Conservation (phyloP, 2,113 vertebrate genomes). For the Oenanthe oenanthe region DNA sequence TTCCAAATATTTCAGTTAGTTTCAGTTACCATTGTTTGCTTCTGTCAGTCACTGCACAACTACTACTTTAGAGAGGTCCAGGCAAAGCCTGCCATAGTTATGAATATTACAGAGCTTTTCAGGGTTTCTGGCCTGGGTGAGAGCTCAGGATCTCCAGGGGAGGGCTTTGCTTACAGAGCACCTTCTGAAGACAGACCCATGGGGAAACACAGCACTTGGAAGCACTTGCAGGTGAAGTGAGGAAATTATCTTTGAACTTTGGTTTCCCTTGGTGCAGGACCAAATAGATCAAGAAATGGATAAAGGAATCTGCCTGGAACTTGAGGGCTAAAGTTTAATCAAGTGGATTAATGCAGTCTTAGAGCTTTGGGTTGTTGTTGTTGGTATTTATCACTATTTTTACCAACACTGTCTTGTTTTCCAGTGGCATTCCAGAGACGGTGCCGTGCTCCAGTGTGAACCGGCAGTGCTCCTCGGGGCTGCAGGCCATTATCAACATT, state of each 20-base stretch:
- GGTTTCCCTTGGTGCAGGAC: not conserved
- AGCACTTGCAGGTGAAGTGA: not conserved
- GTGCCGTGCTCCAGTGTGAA: conserved; percentile 87
- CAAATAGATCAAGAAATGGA: not conserved
- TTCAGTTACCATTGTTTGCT: not conserved
- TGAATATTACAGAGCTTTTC: not conserved
- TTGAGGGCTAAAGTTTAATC: not conserved
- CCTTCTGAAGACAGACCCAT: not conserved
- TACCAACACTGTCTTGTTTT: not conserved
- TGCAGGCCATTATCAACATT: conserved; percentile 90
- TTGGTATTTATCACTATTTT: not conserved
- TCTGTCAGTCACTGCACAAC: not conserved
- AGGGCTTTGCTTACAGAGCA: not conserved
- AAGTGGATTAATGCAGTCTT: not conserved
- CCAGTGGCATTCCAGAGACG: conserved; percentile 87
- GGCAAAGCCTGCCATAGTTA: not conserved
- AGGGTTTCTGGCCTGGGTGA: not conserved
- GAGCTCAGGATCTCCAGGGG: fast-evolving
- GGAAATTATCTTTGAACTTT: not conserved
- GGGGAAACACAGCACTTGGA: not conserved
- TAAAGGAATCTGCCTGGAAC: not conserved
- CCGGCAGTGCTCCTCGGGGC: conserved; percentile 91
- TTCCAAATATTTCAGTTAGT: not conserved
- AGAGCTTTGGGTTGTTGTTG: not conserved
- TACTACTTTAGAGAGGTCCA: not conserved